Base-by-base conservation (phyloP, 2,113 vertebrate species). In the Noturus placidus region DNA sequence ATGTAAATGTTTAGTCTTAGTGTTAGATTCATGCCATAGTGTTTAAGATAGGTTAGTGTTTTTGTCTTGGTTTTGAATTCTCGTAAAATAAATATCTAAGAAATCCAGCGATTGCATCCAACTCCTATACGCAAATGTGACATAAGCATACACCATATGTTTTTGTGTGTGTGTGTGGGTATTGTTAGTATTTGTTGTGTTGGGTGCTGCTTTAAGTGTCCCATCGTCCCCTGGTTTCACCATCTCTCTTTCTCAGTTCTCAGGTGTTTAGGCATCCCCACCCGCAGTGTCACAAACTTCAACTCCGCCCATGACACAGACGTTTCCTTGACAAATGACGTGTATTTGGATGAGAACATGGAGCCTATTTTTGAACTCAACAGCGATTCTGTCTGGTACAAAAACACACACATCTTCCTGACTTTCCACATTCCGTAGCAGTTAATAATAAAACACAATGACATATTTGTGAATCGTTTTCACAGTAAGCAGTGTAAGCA, bases 221-320 rank as follows among this genome's bases (percentile, higher is more conserved):
- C 3, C 11, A 63, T 22, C n/a, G 13, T 77, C 57, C 17, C 77
- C 25, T 20, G 27, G 27, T 42, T 35, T 78, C 72, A 50, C n/a
- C 3, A 30, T 50, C 11, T 50, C 25, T 52, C 27, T 54, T 70
- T 79, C 70, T 30, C 92, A 98, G 97, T 98, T 57, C 90, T 97
- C 70, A 93, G 97, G 4, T 97, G 97, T 92, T 92, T 98, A 63
- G 97, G 97, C 8, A 92, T 98, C n/a, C 95, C 97, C 50, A 90
- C 94, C n/a, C 96, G 97, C 15, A 95, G 95, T 0, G 93, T 98
- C 87, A 98, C 97, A 92, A 98, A 98, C 94, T 98, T 94, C 93
- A 95, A 91, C 90, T 98, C 97, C 0, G 97, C 97, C 0, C 97
- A 98, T 0, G 97, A 98, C 94, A 97, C 97, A 0, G 97, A 98